Evolutionary conservation across 2,113 vertebrate species (phyloP), one percentile per base, ranked within the genome.

Genomic region (Aleadryas rufinucha): DNA sequence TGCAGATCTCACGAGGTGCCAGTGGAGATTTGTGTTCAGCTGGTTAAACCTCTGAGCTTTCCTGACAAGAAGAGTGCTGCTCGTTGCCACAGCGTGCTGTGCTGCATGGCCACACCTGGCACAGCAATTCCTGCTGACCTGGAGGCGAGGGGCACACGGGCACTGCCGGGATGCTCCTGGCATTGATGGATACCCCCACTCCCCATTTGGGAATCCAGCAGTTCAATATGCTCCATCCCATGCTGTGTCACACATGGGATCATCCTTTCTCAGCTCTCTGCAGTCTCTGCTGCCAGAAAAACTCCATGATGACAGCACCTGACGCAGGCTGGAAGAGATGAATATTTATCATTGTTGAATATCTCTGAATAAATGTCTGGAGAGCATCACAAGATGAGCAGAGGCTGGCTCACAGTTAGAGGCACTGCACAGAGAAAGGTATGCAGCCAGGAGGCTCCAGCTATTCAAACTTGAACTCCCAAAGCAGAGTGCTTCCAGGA

Each of bases 241-340:
- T 33, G 47, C 91, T 45, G 35, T 6, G 1, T 20, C 91, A 65
- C 18, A 6, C 11, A 0, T 2, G 31, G 13, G 54, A 45, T 30
- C 23, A 42, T 18, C 54, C 35, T 0, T 47, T 22, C 30, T 33
- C 74, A 78, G 65, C 31, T 57, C n/a, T 49, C 83, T 79, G 60
- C 61, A 66, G 10, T 3, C 69, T 71, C 52, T 26, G 69, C 52
- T 95, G 84, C 56, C 81, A 84, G 54, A 78, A 84, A n/a, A 78
- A 15, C 28, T 31, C 11, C 27, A 5, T 3, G 2, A 30, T 33
- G 56, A 37, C 0, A 0, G 56, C 7, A 11, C 41, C 41, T 69
- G 30, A 30, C 0, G 0, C 74, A 50, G 52, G 56, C 49, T n/a
- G 54, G 64, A n/a, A 50, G 61, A 79, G 53, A 44, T 1, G 4